phyloP scores from a whole-genome alignment of 2,797 vertebrate species.

The Lepus townsendii region DNA sequence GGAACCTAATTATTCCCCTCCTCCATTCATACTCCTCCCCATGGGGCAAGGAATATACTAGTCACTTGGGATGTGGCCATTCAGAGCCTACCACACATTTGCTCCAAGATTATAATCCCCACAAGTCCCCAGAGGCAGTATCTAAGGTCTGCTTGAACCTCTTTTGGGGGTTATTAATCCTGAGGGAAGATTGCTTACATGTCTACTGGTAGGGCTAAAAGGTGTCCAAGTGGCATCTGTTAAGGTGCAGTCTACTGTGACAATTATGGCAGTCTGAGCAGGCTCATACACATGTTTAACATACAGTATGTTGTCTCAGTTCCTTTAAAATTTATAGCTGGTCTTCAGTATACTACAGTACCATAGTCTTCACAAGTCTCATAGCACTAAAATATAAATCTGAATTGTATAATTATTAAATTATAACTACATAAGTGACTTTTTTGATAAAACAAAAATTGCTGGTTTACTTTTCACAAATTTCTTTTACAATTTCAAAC shows the following conservation, averaged over 20 bases:
- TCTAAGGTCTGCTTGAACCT: background rate
- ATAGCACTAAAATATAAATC: too few species aligned
- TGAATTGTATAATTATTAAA: background rate
- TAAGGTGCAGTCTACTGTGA: too few species aligned
- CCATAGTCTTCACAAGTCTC: background rate
- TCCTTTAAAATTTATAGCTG: background rate
- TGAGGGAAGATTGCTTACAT: background rate
- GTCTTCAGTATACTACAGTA: rapidly evolving
- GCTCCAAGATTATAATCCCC: too few species aligned
- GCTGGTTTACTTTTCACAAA: background rate
- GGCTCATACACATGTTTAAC: background rate
- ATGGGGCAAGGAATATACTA: background rate
- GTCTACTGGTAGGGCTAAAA: background rate
- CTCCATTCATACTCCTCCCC: rapidly evolving
- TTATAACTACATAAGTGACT: background rate
- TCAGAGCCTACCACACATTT: background rate
- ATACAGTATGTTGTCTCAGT: background rate
- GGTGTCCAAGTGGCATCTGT: rapidly evolving
- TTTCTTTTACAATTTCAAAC: background rate
- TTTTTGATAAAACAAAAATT: background rate
- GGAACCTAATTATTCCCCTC: background rate
- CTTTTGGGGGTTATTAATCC: background rate
- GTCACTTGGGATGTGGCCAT: rapidly evolving
- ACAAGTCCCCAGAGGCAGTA: background rate
- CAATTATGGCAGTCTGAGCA: background rate